Base-by-base conservation (phyloP, 2,888 invertebrate species). In the Sarcophaga carnaria region DNA sequence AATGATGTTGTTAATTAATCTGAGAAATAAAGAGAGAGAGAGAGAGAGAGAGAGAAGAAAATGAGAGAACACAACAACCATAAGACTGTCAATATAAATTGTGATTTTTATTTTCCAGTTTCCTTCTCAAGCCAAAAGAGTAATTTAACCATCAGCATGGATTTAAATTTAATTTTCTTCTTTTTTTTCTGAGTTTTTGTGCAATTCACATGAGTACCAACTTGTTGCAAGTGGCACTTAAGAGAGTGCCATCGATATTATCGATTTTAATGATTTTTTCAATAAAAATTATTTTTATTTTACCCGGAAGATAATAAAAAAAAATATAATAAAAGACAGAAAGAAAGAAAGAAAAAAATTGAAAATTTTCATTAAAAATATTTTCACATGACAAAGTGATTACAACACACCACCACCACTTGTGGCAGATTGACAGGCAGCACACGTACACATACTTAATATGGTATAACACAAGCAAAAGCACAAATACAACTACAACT, bases 201-300 rank as follows among this genome's bases (percentile, higher is more conserved):
- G 37, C 37, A 37, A 37, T 37, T 37, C 25, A 54, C 63, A 69
- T 78, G 74, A 83, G 54, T 74, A 62, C 62, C 76, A 80, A 83
- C 74, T 86, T 86, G 83, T 86, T 80, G 83, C 83, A 86, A 86
- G 83, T 86, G 77, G 37, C 74, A 80, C 80, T 83, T 74, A 63
- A 83, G 54, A 54, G 54, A 54, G 66, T 66, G 64, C 71, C 66
- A 76, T 71, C 82, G 45, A 71, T 67, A 76, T 82, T 82, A 86
- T 82, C 81, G 82, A 80, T 80, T 77, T 78, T 69, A 83, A 78
- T 80, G 80, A 80, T 54, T 78, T 75, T 82, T 79, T 83, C 69
- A 76, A 86, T 71, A 67, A 70, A 70, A 59, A 49, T 72, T 60
- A 49, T 60, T 59, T 72, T 81, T 78, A 47, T 49, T 37, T 37